Base-by-base conservation (phyloP, 2,113 vertebrate genomes). In the Heptranchias perlo region DNA sequence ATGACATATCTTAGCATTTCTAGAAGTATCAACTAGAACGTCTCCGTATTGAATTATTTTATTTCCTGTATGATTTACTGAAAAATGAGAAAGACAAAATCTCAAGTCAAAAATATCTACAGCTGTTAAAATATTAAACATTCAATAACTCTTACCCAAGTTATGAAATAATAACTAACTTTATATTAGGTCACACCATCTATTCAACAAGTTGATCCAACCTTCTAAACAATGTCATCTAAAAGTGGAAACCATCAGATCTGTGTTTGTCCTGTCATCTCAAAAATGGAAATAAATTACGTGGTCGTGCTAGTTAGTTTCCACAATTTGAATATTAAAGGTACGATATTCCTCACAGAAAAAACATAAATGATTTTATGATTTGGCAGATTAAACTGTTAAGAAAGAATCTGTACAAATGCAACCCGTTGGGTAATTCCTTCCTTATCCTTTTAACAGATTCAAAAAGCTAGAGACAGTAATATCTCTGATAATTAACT, bases 31-130 rank as follows among this genome's bases (percentile, higher is more conserved):
- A 69, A 52, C 44, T 28, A 69, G 21, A 69, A 95, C 14, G 39
- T 95, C 64, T 2, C 93, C 93, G 69, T 39, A 95, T 11, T 95
- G 23, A 95, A 95, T 69, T 25, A 65, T 67, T 95, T 95, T 65
- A 49, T 28, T 69, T 49, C 93, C 64, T 13, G 44, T 65, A 39
- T 4, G 18, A 28, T 95, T 49, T 31, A 47, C 93, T 95, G 65
- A 25, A 95, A 95, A 31, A 62, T 8, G 58, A 92, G 3, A 92
- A n/a, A 86, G 18, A 47, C 78, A 82, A 44, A 44, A 49, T 87
- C 39, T 21, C 16, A 84, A 47, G 44, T 49, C 23, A 21, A 84
- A 94, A 67, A 65, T 52, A 54, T 76, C 25, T 35, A 35, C 35
- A 11, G 52, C 28, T 47, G 13, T 49, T 69, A 95, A 95, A 49